phyloP scores from a whole-genome alignment of 1,140 invertebrate species.

The Pogonomyrmex barbatus region DNA sequence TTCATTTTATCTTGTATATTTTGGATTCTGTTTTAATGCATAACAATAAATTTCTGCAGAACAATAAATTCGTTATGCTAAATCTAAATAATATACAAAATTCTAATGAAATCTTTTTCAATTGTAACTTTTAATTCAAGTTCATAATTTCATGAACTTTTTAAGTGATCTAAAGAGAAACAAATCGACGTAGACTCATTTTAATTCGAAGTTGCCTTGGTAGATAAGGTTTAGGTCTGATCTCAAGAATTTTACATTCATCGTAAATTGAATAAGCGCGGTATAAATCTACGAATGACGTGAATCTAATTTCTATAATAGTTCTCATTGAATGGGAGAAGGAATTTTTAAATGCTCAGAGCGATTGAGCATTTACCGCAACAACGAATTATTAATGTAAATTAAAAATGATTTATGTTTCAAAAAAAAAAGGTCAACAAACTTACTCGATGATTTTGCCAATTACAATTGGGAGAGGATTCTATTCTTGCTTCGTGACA shows the following conservation, averaged over 20 bases:
- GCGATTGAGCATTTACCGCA: neutral
- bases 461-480: neutral
- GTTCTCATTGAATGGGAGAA: neutral
- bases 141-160: neutral
- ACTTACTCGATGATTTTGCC: neutral
- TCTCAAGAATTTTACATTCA: neutral
- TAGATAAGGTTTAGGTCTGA: neutral
- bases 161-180: neutral
- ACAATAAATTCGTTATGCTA: neutral
- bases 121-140: neutral
- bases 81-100: neutral
- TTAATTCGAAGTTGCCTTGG: neutral
- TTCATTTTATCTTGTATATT: neutral
- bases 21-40: neutral
- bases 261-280: constrained; percentile 13
- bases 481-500: neutral
- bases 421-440: neutral
- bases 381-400: constrained; percentile 9
- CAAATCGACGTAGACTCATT: neutral
- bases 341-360: neutral
- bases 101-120: neutral
- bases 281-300: neutral
- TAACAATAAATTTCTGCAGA: neutral
- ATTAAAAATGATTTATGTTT: neutral
- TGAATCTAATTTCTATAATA: neutral